Evolutionary conservation across 2,113 vertebrate species (phyloP), one percentile per base, ranked within the genome.

Genomic region (Corythaixoides concolor): DNA sequence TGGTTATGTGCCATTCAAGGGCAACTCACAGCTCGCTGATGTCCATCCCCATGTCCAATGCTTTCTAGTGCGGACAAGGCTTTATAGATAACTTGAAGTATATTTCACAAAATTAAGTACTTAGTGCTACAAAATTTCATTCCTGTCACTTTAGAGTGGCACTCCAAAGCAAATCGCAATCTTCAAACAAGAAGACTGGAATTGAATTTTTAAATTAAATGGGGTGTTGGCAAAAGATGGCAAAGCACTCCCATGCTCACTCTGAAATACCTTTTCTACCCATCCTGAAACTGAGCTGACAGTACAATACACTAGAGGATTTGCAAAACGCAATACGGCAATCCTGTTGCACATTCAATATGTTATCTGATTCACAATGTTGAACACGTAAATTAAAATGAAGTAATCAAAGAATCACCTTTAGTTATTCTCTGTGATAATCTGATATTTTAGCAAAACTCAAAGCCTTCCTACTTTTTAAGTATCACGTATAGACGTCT

Each of bases 11-110:
- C n/a, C 35, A 41, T 11, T 8, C n/a, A 18, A 49, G 39, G 27
- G 33, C 68, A 60, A 47, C 39, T 26, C 22, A 24, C 26, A 64
- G 39, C 37, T 47, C 73, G 59, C 28, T 4, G 4, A 52, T 15
- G 50, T 22, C 77, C 87, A 58, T 10, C 30, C 27, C 35, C 0
- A 0, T 4, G n/a, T 9, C 37, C 43, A 59, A 11, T 2, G 16
- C 27, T 5, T 73, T 52, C 28, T n/a, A 87, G 18, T 1, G 14
- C 60, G 32, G 30, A 60, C 43, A 63, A 37, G 22, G 28, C 19
- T 58, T 75, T 50, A 53, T 7, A 60, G 16, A 12, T 24, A 33
- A 86, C 19, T 21, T 69, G 12, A 89, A 68, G 33, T 2, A 2
- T 21, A 69, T 30, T 50, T 91, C 64, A 85, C n/a, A 64, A 62